Evolutionary conservation across 92 coral and sea anemone species (phyloP).

Genomic region (Muricea muricata): DNA sequence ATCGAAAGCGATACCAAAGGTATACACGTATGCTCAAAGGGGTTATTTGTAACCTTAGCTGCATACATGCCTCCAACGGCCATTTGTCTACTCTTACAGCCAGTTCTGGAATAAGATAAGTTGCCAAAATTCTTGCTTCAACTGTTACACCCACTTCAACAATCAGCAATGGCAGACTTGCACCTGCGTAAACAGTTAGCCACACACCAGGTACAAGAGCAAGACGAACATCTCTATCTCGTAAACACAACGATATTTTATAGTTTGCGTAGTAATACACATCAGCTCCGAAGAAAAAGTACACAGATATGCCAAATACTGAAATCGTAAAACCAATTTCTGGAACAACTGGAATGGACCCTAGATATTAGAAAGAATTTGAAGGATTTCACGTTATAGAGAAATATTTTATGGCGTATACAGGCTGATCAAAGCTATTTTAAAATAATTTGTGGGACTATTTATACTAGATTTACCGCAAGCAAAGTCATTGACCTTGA

Average conservation of each 20-base stretch:
- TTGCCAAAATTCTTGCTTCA: conserved; percentile 80
- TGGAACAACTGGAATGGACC: conserved; percentile 74
- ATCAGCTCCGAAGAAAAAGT: conserved; percentile 80
- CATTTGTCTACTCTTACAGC: conserved; percentile 82
- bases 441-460: too few relatives aligned
- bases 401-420: too few relatives aligned
- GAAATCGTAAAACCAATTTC: conserved; percentile 62
- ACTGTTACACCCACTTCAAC: conserved; percentile 86
- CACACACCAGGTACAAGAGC: conserved; percentile 89
- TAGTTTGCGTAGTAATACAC: conserved; percentile 79
- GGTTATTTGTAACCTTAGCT: conserved; percentile 82
- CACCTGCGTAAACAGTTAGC: conserved; percentile 83
- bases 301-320: conserved; percentile 85
- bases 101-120: conserved; percentile 82
- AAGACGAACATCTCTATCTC: conserved; percentile 75
- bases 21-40: conserved; percentile 87
- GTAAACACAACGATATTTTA: conserved; percentile 75
- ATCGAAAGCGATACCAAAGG: conserved; percentile 84
- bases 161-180: conserved; percentile 61
- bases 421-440: too few relatives aligned
- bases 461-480: too few relatives aligned
- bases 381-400: too few relatives aligned
- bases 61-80: conserved; percentile 92
- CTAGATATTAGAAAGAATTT: too few relatives aligned
- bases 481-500: too few relatives aligned